phyloP scores from a whole-genome alignment of 2,888 invertebrate genomes.

The Furcula furcula region DNA sequence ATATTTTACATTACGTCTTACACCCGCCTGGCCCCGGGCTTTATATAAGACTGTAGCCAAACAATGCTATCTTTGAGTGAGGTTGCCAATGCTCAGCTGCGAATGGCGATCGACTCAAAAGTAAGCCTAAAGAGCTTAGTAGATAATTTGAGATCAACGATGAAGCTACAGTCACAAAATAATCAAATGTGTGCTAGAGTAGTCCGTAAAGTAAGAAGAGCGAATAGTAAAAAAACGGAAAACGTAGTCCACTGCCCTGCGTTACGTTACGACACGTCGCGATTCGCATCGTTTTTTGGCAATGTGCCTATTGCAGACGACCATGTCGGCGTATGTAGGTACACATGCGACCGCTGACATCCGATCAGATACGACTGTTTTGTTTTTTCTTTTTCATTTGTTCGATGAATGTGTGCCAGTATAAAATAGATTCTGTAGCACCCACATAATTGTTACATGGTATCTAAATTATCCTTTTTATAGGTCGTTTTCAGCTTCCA shows the following conservation, averaged over 20 bases:
- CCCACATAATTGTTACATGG: not conserved
- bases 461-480: not conserved
- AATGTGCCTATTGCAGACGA: constrained; percentile 41
- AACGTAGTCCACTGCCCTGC: constrained; percentile 40
- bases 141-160: no score
- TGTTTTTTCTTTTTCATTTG: constrained; percentile 22
- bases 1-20: no score
- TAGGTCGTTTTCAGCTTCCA: no score
- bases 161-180: no score
- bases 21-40: no score
- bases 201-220: no score
- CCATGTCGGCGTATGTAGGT: constrained; percentile 36
- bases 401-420: not conserved
- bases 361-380: constrained; percentile 29
- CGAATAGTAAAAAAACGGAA: constrained; percentile 23
- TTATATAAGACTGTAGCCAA: no score
- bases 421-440: not conserved
- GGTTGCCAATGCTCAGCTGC: no score
- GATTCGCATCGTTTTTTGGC: constrained; percentile 39
- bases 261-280: constrained; percentile 51
- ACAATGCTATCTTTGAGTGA: no score
- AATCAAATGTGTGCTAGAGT: no score
- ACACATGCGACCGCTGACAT: constrained; percentile 33
- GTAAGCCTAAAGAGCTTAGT: no score
- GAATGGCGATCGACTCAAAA: no score